These are phyloP conservation scores for Cyclargus thomasi DNA, from an alignment of 1,140 invertebrate genomes.

Conservation along the genomic window DNA sequence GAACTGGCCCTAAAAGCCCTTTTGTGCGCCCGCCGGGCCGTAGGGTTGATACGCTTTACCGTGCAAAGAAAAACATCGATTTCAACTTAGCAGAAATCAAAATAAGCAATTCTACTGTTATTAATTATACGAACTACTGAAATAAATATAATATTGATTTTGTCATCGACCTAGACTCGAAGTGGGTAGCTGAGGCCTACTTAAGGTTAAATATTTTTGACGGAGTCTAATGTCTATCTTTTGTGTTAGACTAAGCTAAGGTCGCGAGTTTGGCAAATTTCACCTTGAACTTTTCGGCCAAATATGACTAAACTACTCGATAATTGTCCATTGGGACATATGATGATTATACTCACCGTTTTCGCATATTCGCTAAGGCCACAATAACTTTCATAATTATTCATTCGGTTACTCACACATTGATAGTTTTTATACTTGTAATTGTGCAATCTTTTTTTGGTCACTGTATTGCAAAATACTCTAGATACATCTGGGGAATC, in stretches of 20 bases:
- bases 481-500: too few relatives aligned
- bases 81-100: neutral
- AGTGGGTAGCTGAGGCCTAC: neutral
- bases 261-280: neutral
- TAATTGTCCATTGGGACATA: neutral
- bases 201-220: neutral
- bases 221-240: neutral
- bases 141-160: neutral
- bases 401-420: too few relatives aligned
- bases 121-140: too few relatives aligned
- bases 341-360: conserved; percentile 1
- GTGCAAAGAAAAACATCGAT: neutral
- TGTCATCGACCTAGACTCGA: neutral
- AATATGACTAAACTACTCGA: neutral
- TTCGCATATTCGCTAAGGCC: conserved; percentile 11
- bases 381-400: neutral
- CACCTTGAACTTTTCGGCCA: conserved; percentile 2
- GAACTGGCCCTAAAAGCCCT: conserved; percentile 3
- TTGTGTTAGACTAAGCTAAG: neutral
- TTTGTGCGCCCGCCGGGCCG: neutral
- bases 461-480: too few relatives aligned
- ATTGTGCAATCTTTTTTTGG: too few relatives aligned
- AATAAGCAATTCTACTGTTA: neutral
- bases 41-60: neutral
- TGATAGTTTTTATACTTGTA: too few relatives aligned